These are phyloP conservation scores for Chirona hameri DNA, from an alignment of 2,888 invertebrate genomes.

Conservation along the genomic window DNA sequence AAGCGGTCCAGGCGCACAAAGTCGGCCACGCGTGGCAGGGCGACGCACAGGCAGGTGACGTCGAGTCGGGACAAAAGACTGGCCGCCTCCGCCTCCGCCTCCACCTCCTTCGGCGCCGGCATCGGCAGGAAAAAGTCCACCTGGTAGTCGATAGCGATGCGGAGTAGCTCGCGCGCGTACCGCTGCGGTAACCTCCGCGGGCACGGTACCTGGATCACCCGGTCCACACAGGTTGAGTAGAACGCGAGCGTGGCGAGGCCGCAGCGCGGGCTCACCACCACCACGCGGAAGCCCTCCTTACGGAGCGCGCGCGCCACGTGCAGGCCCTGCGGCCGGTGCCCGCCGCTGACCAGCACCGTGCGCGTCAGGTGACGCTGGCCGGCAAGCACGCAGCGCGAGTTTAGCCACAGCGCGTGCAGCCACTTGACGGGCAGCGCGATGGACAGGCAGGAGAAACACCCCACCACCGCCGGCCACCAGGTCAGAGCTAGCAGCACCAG, in stretches of 20 bases:
- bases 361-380: not conserved
- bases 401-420: not conserved
- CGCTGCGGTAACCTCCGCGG: not conserved
- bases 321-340: conserved; percentile 7
- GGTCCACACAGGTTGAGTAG: conserved; percentile 24
- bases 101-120: conserved; percentile 24
- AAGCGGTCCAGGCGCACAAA: conserved; percentile 13
- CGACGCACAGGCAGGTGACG: not conserved
- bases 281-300: conserved; percentile 27
- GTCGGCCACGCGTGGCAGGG: not conserved
- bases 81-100: conserved; percentile 11
- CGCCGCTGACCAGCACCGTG: conserved; percentile 25
- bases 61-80: not conserved
- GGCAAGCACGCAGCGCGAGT: not conserved
- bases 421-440: conserved; percentile 4
- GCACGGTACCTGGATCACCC: conserved; percentile 14
- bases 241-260: conserved; percentile 4
- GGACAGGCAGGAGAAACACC: not conserved
- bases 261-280: conserved; percentile 3
- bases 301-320: conserved; percentile 5
- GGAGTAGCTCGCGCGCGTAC: conserved; percentile 24
- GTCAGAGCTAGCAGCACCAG: not conserved
- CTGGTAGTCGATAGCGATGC: conserved; percentile 24
- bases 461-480: not conserved
- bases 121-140: conserved; percentile 29